Evolutionary conservation across 2,888 invertebrate genomes (phyloP), one percentile per base, ranked within the genome.

Genomic region (Acleris cristana): DNA sequence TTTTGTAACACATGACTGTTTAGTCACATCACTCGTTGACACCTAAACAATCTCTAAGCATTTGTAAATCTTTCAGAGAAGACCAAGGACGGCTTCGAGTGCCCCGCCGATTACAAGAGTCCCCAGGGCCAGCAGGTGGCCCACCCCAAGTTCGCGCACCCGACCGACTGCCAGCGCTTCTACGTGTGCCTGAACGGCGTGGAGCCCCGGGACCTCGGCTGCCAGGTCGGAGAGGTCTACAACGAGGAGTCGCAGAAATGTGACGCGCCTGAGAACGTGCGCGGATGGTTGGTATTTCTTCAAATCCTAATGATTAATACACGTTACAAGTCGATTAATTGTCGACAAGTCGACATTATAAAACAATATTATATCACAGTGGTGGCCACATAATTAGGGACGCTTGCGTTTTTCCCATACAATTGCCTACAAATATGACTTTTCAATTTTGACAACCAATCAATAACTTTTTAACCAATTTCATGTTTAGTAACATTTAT

Each of bases 261-360:
- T 86, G 98, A 98, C 84, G 95, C 96, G 2, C 98, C 98, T 44
- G 97, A 98, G 89, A 98, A 98, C 86, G 98, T 98, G 64, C 94
- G 96, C 76, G 97, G 97, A 94, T 98, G 98, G 97, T 97, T 81
- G 93, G 95, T 88, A 71, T 56, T 3, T 34, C 10, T 34, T 34
- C 34, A 21, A 16, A 40, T 40, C 40, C 14, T 5, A 40, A 2
- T 40, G 12, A 40, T 40, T 40, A 4, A 0, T 40, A 14, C 4
- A 40, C 40, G 40, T 40, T 40, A 40, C 40, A 40, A 4, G 14
- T 40, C 4, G 14, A 40, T 34, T 3, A 40, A 3, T 3, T 14
- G 40, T 40, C n/a, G n/a, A n/a, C n/a, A 34, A 34, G 3, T 10
- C 26, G 5, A 26, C 26, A 26, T 26, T 26, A 26, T 26, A 26